These are phyloP conservation scores for Drosophila sturtevanti DNA, from an alignment of 1,140 invertebrate species.

Conservation along the genomic window DNA sequence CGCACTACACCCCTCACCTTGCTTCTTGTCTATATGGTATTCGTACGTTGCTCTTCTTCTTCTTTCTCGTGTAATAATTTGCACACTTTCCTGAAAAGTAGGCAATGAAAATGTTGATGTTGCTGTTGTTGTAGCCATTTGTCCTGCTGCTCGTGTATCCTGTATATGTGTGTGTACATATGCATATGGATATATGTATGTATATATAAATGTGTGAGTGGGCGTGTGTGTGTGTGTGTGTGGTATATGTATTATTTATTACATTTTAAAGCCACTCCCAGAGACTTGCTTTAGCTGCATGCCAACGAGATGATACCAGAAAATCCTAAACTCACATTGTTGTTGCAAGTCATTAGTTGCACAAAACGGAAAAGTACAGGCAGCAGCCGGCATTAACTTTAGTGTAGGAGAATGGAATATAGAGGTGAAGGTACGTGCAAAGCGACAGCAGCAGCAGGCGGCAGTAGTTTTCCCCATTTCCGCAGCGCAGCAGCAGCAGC, in stretches of 20 bases:
- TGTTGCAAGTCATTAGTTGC: slow-evolving; percentile 21
- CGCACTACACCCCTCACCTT: not conserved
- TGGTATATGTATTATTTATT: slow-evolving; percentile 18
- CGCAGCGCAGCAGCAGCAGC: slow-evolving; percentile 13
- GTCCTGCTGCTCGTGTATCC: slow-evolving; percentile 5
- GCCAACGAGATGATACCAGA: slow-evolving; percentile 20
- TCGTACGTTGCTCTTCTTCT: not conserved
- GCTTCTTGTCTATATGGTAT: not conserved
- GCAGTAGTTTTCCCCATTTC: slow-evolving; percentile 8
- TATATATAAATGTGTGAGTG: not conserved
- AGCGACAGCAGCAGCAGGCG: too few species aligned
- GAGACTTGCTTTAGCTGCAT: slow-evolving; percentile 11
- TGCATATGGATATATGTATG: too few species aligned
- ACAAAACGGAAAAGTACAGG: slow-evolving; percentile 23
- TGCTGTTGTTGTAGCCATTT: slow-evolving; percentile 13
- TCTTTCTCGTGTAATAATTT: slow-evolving; percentile 44
- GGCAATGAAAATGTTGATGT: slow-evolving; percentile 60
- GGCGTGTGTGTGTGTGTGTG: not conserved
- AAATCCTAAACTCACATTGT: slow-evolving; percentile 36
- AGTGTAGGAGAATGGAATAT: too few species aligned
- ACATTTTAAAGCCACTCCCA: slow-evolving; percentile 71
- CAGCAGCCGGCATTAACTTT: slow-evolving; percentile 11
- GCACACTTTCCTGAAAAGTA: slow-evolving; percentile 57
- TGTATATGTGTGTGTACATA: too few species aligned
- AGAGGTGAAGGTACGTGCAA: too few species aligned